Evolutionary conservation across 2,113 vertebrate species (phyloP), one percentile per base, ranked within the genome.

Genomic region (Caranx melampygus): DNA sequence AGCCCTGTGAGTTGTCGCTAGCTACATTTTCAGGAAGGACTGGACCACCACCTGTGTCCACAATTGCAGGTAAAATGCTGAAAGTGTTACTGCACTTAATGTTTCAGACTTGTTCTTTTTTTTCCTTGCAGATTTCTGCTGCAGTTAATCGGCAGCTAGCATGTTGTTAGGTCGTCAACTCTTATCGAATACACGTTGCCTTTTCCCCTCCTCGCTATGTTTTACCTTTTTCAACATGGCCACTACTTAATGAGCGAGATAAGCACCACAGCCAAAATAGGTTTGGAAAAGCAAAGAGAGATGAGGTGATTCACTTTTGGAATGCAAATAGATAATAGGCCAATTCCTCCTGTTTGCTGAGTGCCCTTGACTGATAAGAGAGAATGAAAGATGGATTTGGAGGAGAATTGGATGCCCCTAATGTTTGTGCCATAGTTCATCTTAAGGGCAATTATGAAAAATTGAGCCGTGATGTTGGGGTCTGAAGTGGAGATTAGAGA

Each of bases 401-500:
- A 84, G 78, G 79, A 77, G 79, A 81, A 91, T 81, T 83, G 82
- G 76, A 86, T 75, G 78, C 79, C 64, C 82, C 67, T 84, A 68
- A 81, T 91, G 89, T 91, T 91, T 89, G 84, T 82, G 88, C 82
- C 74, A 66, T 78, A 83, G 91, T 93, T 92, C 92, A 87, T 90
- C 73, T 80, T 85, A 52, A 83, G 89, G 82, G 75, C 87, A 89
- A 90, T 93, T 93, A 92, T 92, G 90, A 91, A 83, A 90, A 91
- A 91, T 90, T 66, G 89, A 90, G 88, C 71, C 18, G 62, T 82
- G 91, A 68, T 85, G 88, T 86, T 82, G 79, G 65, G 69, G 49
- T 81, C 85, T 82, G 78, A 67, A 88, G 89, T 78, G 89, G 79
- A 91, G 93, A 93, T 93, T 90, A 93, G 85, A 83, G 83, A 65